Evolutionary conservation across 2,113 vertebrate species (phyloP), one percentile per base, ranked within the genome.

Genomic region (Ornithorhynchus anatinus): DNA sequence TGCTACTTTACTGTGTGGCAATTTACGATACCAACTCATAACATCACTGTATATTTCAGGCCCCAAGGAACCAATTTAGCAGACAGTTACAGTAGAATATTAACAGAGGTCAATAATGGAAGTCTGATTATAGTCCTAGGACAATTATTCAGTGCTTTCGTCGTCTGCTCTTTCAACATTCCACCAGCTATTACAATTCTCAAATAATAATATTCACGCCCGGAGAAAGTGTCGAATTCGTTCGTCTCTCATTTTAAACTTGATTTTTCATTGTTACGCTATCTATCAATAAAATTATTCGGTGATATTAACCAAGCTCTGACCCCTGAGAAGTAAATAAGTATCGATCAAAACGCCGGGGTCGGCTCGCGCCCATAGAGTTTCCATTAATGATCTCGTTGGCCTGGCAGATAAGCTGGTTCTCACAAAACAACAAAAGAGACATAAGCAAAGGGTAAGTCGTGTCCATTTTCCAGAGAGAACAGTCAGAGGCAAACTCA

Each of bases 21-120:
- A 97, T 98, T 97, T 98, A 97, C 94, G 91, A 95, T 94, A 93
- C 91, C 92, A 94, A 94, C 93, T 89, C 93, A 94, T 93, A 94
- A 94, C 93, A 94, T 90, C 92, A 92, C 94, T 93, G 91, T 93
- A 92, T 94, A 93, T 95, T 93, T 95, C 95, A 97, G 94, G 94
- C 96, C 96, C 96, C 95, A 94, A 95, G 96, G 95, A 98, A 95
- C 96, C 95, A 97, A 98, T 98, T 98, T 98, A 96, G 94, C 84
- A 93, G 95, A 96, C 92, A 89, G 92, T 95, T 95, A 96, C 95
- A 95, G 93, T 94, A 94, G 95, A 96, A 96, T 96, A 96, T 96
- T 95, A 96, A 94, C 94, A 94, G 93, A 94, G 95, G 96, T 97
- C 96, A 97, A 98, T 98, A 98, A 96, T 95, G 94, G 95, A 95